Evolutionary conservation across 2,888 invertebrate species (phyloP).

Genomic region (Cryptophagus acutangulus): DNA sequence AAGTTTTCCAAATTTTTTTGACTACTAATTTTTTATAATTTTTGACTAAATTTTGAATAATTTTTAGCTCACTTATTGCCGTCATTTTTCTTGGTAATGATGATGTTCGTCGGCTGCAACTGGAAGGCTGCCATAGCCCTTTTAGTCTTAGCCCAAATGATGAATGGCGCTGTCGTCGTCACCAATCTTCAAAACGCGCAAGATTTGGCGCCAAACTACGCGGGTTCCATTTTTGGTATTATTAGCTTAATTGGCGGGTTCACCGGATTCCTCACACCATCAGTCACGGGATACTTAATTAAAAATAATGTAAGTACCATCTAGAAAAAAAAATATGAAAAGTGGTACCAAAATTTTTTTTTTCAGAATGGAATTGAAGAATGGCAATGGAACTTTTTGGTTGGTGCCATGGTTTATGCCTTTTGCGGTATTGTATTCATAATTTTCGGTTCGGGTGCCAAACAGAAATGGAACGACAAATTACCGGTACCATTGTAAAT

Average conservation of each 20-base stretch:
- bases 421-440: conserved; percentile 42
- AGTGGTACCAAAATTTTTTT: conserved; percentile 1
- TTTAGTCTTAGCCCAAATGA: conserved; percentile 29
- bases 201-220: conserved; percentile 37
- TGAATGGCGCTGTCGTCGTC: conserved; percentile 34
- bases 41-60: not conserved
- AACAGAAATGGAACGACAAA: conserved; percentile 44
- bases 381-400: conserved; percentile 45
- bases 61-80: conserved; percentile 53
- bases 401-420: conserved; percentile 41
- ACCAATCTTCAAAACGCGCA: conserved; percentile 34
- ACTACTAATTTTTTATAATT: not conserved
- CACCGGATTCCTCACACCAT: conserved; percentile 33
- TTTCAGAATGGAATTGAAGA: conserved; percentile 43
- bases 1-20: conserved; percentile 18
- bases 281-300: conserved; percentile 27
- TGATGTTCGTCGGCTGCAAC: conserved; percentile 27
- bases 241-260: conserved; percentile 34
- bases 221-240: conserved; percentile 34
- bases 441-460: conserved; percentile 42
- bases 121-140: conserved; percentile 25
- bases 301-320: conserved; percentile 24
- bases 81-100: conserved; percentile 46
- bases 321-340: not conserved
- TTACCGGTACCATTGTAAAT: no score